Evolutionary conservation across 2,797 vertebrate species (phyloP), one percentile per base, ranked within the genome.

Genomic region (Gymnoscopelus braueri): DNA sequence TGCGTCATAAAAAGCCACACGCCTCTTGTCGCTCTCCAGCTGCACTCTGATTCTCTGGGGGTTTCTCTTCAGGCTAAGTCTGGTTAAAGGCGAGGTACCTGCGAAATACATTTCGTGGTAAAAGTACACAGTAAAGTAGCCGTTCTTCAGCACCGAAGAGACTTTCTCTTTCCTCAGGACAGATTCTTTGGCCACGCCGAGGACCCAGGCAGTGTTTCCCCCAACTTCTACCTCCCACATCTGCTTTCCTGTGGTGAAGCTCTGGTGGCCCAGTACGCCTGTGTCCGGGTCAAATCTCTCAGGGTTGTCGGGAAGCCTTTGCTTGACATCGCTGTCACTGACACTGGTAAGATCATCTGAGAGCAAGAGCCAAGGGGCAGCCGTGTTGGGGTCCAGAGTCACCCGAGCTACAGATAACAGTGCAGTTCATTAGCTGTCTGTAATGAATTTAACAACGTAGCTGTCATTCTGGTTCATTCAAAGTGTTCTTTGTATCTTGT

Each of bases 81-180:
- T 83, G 0, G 91, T 92, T 14, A 92, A 63, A 6, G 93, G 92
- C 0, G 91, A 93, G 0, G 92, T 93, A 0, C 92, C 91, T 0
- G 93, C 92, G 6, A 93, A 91, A 84, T 92, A 90, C 92, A 93
- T 92, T 0, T 89, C 88, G 82, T 91, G 86, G 84, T 93, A 93
- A 14, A 87, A 93, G 78, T 92, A 92, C 60, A 94, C 82, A 0
- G 88, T 84, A 75, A 91, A 77, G 86, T 92, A 93, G 62, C 93
- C 93, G 13, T 92, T 88, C 58, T 76, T 85, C 49, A 89, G 80
- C 69, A 91, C 88, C 0, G 90, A 92, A 0, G 87, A 83, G 65
- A 92, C 81, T 8, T 92, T 92, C 77, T 91, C 83, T 24, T 94
- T 94, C 72, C 81, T 85, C 64, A 67, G 52, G 47, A 88, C 82